phyloP scores from a whole-genome alignment of 1,140 invertebrate genomes.

The Calliphora vicina region DNA sequence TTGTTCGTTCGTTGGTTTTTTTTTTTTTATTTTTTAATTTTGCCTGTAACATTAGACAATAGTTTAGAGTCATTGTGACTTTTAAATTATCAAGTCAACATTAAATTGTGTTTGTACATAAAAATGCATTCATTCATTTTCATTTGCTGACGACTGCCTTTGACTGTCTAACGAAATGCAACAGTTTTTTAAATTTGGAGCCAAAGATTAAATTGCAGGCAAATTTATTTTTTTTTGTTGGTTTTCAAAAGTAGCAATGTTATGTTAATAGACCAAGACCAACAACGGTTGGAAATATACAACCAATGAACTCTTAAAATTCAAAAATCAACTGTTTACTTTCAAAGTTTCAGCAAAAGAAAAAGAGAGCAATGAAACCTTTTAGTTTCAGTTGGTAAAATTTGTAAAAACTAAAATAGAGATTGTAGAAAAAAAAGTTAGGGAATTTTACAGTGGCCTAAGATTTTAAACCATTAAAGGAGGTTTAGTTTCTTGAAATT shows the following conservation, averaged over 20 bases:
- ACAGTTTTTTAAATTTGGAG: background rate
- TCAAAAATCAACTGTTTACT: too few relatives aligned
- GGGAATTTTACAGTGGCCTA: too few relatives aligned
- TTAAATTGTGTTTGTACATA: background rate
- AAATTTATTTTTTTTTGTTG: background rate
- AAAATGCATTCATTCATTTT: background rate
- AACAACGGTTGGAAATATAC: background rate
- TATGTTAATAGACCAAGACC: background rate
- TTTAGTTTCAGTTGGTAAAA: background rate
- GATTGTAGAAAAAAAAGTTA: too few relatives aligned
- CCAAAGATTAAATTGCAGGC: background rate
- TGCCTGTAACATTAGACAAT: background rate
- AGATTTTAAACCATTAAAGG: too few relatives aligned
- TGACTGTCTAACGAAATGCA: background rate
- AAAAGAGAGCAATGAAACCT: constrained; percentile 16
- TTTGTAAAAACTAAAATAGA: too few relatives aligned
- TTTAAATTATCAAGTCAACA: background rate
- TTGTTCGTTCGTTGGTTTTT: background rate
- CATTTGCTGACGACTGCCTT: too few relatives aligned
- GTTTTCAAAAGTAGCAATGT: background rate
- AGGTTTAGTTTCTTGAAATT: too few relatives aligned
- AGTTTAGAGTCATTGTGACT: background rate
- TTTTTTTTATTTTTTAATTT: too few relatives aligned
- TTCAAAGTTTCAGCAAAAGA: too few relatives aligned
- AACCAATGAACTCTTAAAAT: too few relatives aligned